Conservation (phyloP, 2,113 vertebrate species). For the Pelmatolapia mariae region DNA sequence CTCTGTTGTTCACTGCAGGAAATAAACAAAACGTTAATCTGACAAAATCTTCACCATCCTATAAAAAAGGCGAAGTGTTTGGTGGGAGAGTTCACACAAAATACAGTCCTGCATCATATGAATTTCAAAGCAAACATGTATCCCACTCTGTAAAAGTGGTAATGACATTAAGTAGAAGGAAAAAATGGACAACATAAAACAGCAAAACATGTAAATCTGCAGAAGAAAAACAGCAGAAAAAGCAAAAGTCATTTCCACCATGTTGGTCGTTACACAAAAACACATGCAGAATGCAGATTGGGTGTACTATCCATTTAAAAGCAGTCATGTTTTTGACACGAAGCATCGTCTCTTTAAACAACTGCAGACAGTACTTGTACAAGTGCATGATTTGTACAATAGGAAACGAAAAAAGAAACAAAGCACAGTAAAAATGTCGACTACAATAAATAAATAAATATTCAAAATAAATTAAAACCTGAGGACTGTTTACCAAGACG, state of each 20-base stretch:
- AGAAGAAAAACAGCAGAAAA: neutral
- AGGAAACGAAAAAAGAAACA: neutral
- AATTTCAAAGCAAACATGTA: neutral
- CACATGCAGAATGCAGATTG: conserved; percentile 38
- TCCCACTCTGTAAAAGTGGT: neutral
- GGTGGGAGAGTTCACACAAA: conserved; percentile 12
- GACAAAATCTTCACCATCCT: neutral
- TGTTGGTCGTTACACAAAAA: conserved; percentile 36
- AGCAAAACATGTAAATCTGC: neutral
- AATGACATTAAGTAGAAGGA: neutral
- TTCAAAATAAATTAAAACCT: conserved; percentile 70
- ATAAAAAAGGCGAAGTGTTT: neutral
- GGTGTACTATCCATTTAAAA: conserved; percentile 43
- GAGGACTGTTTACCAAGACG: conserved; percentile 59
- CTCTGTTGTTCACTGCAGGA: neutral
- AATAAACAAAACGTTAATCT: neutral
- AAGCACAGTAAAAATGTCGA: conserved; percentile 34
- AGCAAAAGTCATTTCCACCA: conserved; percentile 6
- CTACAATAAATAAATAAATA: conserved; percentile 71
- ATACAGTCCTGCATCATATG: neutral
- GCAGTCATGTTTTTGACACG: neutral
- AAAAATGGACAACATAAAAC: neutral
- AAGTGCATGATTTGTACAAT: conserved; percentile 36
- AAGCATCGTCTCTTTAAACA: conserved; percentile 12
- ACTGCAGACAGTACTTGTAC: conserved; percentile 19